A percentile compares a stretch with the other conserved stretches of the same genome.
phyloP scores from a whole-genome alignment of 2,113 vertebrate genomes.

The Phoenicopterus ruber region DNA sequence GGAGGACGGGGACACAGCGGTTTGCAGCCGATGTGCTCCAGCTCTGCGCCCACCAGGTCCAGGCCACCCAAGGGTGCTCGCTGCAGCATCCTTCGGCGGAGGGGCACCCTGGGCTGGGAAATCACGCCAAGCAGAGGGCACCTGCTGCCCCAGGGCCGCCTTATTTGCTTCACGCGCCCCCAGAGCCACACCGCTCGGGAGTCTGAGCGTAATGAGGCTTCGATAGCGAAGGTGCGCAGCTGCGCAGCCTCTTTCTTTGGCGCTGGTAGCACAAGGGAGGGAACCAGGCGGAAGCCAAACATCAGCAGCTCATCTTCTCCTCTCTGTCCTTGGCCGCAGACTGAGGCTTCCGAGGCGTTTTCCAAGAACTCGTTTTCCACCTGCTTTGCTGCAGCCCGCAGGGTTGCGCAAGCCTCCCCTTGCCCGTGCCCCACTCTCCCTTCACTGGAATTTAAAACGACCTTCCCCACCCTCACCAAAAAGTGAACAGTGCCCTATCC shows the following conservation, averaged over 20 bases:
- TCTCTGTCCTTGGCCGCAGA: background rate
- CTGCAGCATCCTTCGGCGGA: background rate
- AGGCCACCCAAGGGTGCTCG: background rate
- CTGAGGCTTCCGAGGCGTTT: background rate
- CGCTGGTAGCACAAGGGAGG: background rate
- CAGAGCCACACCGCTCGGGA: background rate
- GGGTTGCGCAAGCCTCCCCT: background rate
- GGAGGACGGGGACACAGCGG: too few species aligned
- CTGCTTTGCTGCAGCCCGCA: background rate
- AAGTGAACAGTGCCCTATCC: background rate
- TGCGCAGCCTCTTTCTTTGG: rapidly evolving
- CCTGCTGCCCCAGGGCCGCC: background rate
- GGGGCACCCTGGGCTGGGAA: too few species aligned
- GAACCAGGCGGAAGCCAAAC: background rate
- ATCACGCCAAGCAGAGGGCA: background rate
- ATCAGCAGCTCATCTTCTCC: background rate
- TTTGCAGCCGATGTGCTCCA: too few species aligned
- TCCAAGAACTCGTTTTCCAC: background rate
- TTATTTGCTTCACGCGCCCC: rapidly evolving
- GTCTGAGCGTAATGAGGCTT: background rate
- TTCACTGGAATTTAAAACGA: rapidly evolving
- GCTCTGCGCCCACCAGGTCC: background rate
- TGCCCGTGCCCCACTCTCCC: rapidly evolving
- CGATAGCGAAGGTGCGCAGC: rapidly evolving
- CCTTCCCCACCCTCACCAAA: background rate